Percentiles rank a stretch among this genome's conserved stretches.
These are phyloP conservation scores for Buathra laborator DNA, from an alignment of 2,888 invertebrate genomes.

Conservation along the genomic window DNA sequence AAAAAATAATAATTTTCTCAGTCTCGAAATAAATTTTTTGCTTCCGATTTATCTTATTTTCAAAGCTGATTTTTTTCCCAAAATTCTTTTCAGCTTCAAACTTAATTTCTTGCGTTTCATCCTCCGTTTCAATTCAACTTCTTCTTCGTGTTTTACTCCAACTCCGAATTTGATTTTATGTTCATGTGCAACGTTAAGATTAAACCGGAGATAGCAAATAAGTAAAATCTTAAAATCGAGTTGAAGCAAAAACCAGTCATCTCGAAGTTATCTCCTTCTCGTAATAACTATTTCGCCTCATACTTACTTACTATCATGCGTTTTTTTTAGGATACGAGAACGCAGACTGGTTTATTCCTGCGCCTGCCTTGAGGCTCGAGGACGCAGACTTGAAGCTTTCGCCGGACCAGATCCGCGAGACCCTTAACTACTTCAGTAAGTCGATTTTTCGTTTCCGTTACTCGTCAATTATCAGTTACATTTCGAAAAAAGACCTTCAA, in stretches of 20 bases:
- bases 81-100: background rate
- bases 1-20: no score
- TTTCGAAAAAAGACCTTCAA: background rate
- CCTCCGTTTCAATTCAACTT: background rate
- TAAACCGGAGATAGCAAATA: background rate
- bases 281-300: background rate
- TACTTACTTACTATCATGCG: background rate
- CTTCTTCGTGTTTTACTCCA: background rate
- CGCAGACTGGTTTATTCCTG: conserved; percentile 97
- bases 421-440: conserved; percentile 99
- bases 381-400: conserved; percentile 93
- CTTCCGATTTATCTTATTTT: no score
- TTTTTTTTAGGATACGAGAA: conserved; percentile 92
- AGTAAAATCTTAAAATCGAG: background rate
- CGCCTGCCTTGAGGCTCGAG: conserved; percentile 92
- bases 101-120: background rate
- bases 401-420: conserved; percentile 97
- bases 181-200: background rate
- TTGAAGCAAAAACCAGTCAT: background rate
- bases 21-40: no score
- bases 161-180: background rate
- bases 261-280: no score
- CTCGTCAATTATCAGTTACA: background rate
- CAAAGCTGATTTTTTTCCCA: no score
- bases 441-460: conserved; percentile 79